Evolutionary conservation across 2,888 invertebrate genomes (phyloP).

Genomic region (Dasysyrphus albostriatus): DNA sequence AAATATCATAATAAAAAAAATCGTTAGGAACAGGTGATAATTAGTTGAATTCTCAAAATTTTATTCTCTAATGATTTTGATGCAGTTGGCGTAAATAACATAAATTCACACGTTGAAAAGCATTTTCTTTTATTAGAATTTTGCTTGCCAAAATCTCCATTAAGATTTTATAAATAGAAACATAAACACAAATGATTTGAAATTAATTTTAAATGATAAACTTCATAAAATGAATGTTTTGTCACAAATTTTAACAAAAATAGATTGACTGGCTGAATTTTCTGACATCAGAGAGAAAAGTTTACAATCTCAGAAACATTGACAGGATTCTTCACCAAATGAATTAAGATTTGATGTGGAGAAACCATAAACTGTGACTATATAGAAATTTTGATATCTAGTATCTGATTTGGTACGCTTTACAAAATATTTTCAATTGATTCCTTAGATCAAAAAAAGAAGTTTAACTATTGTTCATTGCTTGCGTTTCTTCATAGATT

Average conservation of each 20-base stretch:
- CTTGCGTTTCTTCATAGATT: too few relatives aligned
- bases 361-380: too few relatives aligned
- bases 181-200: not conserved
- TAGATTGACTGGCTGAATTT: too few relatives aligned
- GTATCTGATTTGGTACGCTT: too few relatives aligned
- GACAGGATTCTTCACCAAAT: too few relatives aligned
- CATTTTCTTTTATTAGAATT: conserved; percentile 2
- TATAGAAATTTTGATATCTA: too few relatives aligned
- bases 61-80: not conserved
- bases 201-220: not conserved
- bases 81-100: not conserved
- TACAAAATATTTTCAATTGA: too few relatives aligned
- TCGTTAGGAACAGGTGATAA: conserved; percentile 27
- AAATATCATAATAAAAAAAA: conserved; percentile 1
- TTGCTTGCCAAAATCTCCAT: conserved; percentile 5
- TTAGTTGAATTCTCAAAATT: conserved; percentile 25
- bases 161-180: not conserved
- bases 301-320: too few relatives aligned
- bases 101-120: not conserved
- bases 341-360: too few relatives aligned
- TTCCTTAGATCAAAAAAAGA: too few relatives aligned
- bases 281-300: too few relatives aligned
- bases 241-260: not conserved
- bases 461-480: too few relatives aligned
- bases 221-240: not conserved